phyloP scores from a whole-genome alignment of 2,888 invertebrate species.

The Tachystola acroxantha region DNA sequence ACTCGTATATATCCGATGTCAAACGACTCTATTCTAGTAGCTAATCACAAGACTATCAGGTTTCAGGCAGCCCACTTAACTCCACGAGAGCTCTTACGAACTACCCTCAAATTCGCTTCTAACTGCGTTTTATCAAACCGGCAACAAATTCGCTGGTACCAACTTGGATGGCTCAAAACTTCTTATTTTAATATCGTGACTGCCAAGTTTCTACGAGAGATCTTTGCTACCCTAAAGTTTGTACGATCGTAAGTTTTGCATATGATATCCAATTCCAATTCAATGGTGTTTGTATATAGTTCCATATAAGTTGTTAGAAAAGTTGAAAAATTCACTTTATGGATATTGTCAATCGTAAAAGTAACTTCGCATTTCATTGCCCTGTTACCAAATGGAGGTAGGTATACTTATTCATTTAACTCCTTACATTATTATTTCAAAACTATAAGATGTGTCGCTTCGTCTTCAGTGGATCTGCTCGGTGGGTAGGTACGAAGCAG shows the following conservation, averaged over 20 bases:
- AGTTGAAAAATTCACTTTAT: neutral
- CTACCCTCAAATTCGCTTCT: slow-evolving; percentile 52
- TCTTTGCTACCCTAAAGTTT: slow-evolving; percentile 31
- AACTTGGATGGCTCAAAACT: slow-evolving; percentile 36
- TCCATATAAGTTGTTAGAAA: neutral
- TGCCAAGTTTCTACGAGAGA: slow-evolving; percentile 31
- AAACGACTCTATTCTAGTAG: slow-evolving; percentile 41
- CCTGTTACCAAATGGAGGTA: too few relatives aligned
- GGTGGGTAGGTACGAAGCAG: too few relatives aligned
- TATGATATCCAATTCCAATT: slow-evolving; percentile 14
- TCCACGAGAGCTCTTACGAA: slow-evolving; percentile 46
- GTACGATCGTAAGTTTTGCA: slow-evolving; percentile 24
- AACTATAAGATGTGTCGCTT: too few relatives aligned
- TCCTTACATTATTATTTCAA: too few relatives aligned
- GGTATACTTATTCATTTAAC: too few relatives aligned
- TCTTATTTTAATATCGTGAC: slow-evolving; percentile 44
- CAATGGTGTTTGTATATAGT: neutral
- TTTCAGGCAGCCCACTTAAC: slow-evolving; percentile 52
- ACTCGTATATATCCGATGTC: slow-evolving; percentile 51
- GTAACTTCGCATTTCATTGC: too few relatives aligned
- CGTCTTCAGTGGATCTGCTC: too few relatives aligned
- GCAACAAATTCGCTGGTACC: slow-evolving; percentile 29
- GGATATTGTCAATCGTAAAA: too few relatives aligned
- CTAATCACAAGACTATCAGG: slow-evolving; percentile 57
- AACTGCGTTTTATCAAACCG: slow-evolving; percentile 50